Evolutionary conservation across 2,113 vertebrate genomes (phyloP).

Genomic region (Daboia siamensis): DNA sequence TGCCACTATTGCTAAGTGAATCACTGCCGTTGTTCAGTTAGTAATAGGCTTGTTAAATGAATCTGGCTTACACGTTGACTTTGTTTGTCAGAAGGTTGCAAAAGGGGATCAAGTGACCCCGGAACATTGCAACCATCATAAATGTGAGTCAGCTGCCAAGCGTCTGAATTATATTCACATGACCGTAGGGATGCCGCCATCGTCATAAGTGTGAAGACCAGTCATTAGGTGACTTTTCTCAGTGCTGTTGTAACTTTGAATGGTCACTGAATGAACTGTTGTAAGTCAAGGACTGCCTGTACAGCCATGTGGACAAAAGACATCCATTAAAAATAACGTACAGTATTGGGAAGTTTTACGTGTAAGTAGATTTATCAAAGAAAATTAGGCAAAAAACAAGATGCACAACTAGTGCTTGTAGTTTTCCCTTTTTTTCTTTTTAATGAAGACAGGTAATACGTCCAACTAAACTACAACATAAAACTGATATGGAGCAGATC

Average conservation of each 20-base stretch:
- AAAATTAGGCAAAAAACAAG: background rate
- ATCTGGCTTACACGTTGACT: background rate
- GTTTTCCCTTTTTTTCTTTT: background rate
- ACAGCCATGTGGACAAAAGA: background rate
- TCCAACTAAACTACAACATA: background rate
- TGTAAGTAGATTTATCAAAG: background rate
- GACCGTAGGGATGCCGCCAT: background rate
- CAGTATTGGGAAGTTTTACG: background rate
- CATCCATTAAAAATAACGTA: background rate
- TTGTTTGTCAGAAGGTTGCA: too few relatives aligned
- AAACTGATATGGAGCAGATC: background rate
- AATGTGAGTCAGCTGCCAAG: background rate
- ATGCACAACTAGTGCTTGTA: background rate
- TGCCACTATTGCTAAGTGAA: background rate
- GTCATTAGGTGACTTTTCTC: background rate
- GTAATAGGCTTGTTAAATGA: background rate
- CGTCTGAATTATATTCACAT: background rate
- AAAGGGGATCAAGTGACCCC: background rate
- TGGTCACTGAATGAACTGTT: background rate
- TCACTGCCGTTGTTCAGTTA: background rate
- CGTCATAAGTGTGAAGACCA: background rate
- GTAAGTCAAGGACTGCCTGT: background rate
- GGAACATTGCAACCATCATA: background rate
- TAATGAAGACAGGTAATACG: background rate
- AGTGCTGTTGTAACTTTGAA: background rate